Evolutionary conservation across 2,113 vertebrate genomes (phyloP), one percentile per base, ranked within the genome.

Genomic region (Australoheros scitulus): DNA sequence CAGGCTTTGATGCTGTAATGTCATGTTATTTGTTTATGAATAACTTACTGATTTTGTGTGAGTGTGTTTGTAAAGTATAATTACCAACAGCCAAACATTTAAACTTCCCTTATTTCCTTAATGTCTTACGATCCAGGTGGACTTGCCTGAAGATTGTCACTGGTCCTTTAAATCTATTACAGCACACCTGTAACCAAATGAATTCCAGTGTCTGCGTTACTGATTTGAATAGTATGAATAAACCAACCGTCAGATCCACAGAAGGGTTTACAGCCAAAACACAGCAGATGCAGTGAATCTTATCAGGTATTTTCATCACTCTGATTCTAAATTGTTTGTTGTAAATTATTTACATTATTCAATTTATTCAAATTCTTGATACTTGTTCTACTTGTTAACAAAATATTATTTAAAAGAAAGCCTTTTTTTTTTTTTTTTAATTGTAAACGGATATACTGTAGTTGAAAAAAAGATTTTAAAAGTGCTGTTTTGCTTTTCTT

Each of bases 181-280:
- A 13, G 7, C 38, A 43, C n/a, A 41, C 63, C 63, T 65, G 13
- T 65, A 65, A 43, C 22, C 63, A 65, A 65, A 43, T 65, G 10
- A 0, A 11, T 65, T 65, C 43, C 7, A 6, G 7, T 29, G 15
- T 43, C 2, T 43, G 7, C 1, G 1, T 65, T 15, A 15, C 15
- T n/a, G 11, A 0, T 65, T 65, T 65, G 22, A 38, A 65, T 65
- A 43, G 14, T 65, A 2, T 47, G 14, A 43, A 43, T 17, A 43
- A 65, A 17, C 15, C 9, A 20, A 17, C n/a, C 63, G 24, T 65
- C n/a, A 65, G 2, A 41, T 64, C n/a, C 38, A 64, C 63, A 65
- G n/a, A 41, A 65, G 5, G 13, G 4, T 26, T 65, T 10, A 68
- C n/a, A 26, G 24, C 10, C 13, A 68, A 26, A 43, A 47, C n/a